Conservation (phyloP, 2,888 invertebrate genomes). For the Nematopogon swammerdamellus region DNA sequence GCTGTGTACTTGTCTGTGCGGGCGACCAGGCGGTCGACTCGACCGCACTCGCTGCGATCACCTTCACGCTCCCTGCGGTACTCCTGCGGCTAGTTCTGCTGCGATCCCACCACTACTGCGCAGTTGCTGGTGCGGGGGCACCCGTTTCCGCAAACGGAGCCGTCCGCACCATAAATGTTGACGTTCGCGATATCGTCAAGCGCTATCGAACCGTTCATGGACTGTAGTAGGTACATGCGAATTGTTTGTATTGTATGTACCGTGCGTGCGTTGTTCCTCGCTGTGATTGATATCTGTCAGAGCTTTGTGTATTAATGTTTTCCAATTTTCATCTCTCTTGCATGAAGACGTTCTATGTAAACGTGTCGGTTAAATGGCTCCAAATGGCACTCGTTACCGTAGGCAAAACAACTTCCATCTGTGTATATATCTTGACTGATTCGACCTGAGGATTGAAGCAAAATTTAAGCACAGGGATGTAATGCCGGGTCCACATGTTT, state of each 20-base stretch:
- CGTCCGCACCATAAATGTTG: conserved; percentile 12
- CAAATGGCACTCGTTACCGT: conserved; percentile 11
- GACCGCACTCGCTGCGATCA: neutral
- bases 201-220: conserved; percentile 11
- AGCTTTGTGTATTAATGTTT: conserved; percentile 5
- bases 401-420: neutral
- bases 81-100: neutral
- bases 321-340: conserved; percentile 3
- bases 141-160: conserved; percentile 1
- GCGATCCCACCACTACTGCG: neutral
- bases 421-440: neutral
- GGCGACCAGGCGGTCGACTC: conserved; percentile 4
- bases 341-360: conserved; percentile 3
- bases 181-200: conserved; percentile 9
- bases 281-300: too few relatives aligned
- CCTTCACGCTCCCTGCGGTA: neutral
- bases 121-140: neutral
- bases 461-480: too few relatives aligned
- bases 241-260: conserved; percentile 1
- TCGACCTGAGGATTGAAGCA: neutral
- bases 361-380: conserved; percentile 15
- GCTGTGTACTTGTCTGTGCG: conserved; percentile 5
- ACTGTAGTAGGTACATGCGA: conserved; percentile 9
- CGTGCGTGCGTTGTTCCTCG: neutral
- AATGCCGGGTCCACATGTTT: too few relatives aligned